Evolutionary conservation across 2,113 vertebrate genomes (phyloP), one percentile per base, ranked within the genome.

Genomic region (Oncorhynchus nerka): DNA sequence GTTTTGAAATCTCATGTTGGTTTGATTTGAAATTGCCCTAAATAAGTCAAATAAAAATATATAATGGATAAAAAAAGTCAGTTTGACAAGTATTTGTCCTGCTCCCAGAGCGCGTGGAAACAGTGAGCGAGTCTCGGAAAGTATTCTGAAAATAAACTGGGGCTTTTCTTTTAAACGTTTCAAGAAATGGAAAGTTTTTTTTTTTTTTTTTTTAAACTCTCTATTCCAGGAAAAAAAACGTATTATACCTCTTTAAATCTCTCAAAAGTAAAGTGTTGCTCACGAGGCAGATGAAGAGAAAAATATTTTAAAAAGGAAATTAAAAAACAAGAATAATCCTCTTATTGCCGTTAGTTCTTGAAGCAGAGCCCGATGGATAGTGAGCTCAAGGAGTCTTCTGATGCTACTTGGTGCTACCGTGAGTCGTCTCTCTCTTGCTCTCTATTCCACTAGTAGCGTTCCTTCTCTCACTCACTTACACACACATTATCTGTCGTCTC

Each of bases 151-250:
- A 19, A 55, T 55, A 55, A 55, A 55, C 51, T 1, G 15, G 15
- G 4, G 15, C 1, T 19, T 55, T 55, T 55, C 15, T 3, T 45
- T n/a, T n/a, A n/a, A n/a, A n/a, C n/a, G n/a, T n/a, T 45, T 1
- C 1, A 55, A 55, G 51, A 55, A 55, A 55, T 55, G 51, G 51
- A 55, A 55, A 55, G 51, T 28, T 28, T 28, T 28, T 28, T n/a
- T n/a, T n/a, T n/a, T n/a, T n/a, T n/a, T n/a, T n/a, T 3, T 55
- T 19, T 86, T 30, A 1, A 55, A 1, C 51, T 16, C 39, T 45
- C 51, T 19, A 45, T 45, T 11, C 39, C 39, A 3, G n/a, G 1
- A 88, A 83, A 64, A 24, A 64, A 75, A 70, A 55, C 0, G 0
- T 45, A 45, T 11, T 45, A 45, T 45, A 45, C 39, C 39, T 11